A percentile compares a stretch with the other conserved stretches of the same genome.
phyloP scores from a whole-genome alignment of 2,113 vertebrate species.

The Serinus canaria region DNA sequence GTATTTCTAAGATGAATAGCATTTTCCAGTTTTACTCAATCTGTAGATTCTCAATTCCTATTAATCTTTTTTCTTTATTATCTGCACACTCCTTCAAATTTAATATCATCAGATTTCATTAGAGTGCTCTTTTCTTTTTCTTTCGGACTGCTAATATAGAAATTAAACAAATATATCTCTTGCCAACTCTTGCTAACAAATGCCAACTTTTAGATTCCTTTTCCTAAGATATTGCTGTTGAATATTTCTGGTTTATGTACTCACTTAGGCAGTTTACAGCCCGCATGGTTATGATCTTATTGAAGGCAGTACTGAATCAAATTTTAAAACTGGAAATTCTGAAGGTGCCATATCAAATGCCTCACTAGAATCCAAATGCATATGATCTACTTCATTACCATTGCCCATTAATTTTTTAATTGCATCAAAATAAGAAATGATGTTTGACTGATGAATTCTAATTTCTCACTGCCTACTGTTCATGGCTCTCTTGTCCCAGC shows the following conservation, averaged over 20 bases:
- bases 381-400: background rate
- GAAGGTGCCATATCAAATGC: background rate
- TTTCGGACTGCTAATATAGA: constrained; percentile 9
- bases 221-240: background rate
- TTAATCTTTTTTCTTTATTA: background rate
- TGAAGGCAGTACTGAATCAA: background rate
- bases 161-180: constrained; percentile 4
- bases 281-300: background rate
- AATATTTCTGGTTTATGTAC: background rate
- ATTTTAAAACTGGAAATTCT: constrained; percentile 15
- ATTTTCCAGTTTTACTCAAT: background rate
- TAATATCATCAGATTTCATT: background rate
- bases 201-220: background rate
- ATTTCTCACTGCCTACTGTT: background rate
- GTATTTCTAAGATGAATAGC: background rate
- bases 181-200: background rate
- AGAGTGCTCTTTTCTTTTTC: background rate
- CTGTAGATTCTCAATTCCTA: background rate
- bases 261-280: background rate
- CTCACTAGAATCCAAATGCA: constrained; percentile 5
- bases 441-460: constrained; percentile 14
- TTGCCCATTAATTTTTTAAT: constrained; percentile 31
- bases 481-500: background rate
- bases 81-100: background rate
- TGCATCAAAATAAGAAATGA: constrained; percentile 29